Evolutionary conservation across 2,888 invertebrate species (phyloP).

Genomic region (Rhagonycha lutea): DNA sequence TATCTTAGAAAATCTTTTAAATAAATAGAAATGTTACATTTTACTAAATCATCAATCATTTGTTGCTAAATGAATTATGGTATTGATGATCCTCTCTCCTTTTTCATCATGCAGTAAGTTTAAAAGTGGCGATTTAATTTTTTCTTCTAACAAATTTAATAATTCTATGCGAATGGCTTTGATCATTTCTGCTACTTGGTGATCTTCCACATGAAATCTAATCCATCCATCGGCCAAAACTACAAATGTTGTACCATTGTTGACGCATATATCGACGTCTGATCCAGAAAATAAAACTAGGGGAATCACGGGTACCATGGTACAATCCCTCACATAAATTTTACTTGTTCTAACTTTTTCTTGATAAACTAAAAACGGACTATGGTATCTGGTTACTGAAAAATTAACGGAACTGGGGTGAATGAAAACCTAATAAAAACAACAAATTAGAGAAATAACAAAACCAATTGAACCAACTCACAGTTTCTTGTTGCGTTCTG

Average conservation of each 20-base stretch:
- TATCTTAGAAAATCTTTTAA: background rate
- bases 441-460: constrained; percentile 26
- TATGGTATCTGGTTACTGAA: constrained; percentile 65
- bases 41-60: constrained; percentile 50
- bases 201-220: constrained; percentile 75
- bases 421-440: constrained; percentile 57
- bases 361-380: constrained; percentile 80
- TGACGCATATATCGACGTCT: constrained; percentile 71
- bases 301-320: constrained; percentile 78
- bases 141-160: constrained; percentile 77
- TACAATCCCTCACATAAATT: constrained; percentile 79
- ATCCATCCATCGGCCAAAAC: constrained; percentile 83
- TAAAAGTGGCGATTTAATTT: constrained; percentile 80
- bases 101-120: constrained; percentile 75
- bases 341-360: constrained; percentile 82
- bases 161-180: constrained; percentile 78
- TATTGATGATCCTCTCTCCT: constrained; percentile 75
- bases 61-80: constrained; percentile 72
- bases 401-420: constrained; percentile 82
- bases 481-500: constrained; percentile 75
- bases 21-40: constrained; percentile 4
- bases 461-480: constrained; percentile 46
- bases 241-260: constrained; percentile 73
- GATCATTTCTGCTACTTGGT: constrained; percentile 81
- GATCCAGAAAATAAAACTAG: constrained; percentile 76